These are phyloP conservation scores for Microtus richardsoni DNA, from an alignment of 2,113 vertebrate genomes.

Conservation along the genomic window DNA sequence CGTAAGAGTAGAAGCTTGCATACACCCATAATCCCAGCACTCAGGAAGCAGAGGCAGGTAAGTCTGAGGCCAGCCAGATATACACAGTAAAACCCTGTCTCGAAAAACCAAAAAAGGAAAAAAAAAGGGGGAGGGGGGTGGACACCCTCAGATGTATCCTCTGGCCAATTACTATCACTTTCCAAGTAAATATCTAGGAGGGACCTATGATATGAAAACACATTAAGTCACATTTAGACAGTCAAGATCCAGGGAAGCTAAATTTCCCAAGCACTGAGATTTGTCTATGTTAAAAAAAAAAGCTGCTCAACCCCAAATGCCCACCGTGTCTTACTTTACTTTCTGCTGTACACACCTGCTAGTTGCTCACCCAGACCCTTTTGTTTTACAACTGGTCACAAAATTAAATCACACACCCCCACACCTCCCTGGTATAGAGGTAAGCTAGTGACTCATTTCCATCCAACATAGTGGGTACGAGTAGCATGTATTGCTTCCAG, in stretches of 20 bases:
- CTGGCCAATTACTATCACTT: conserved; percentile 20
- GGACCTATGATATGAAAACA: neutral
- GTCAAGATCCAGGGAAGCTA: neutral
- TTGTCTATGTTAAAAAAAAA: neutral
- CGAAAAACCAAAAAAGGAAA: neutral
- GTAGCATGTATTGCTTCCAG: neutral
- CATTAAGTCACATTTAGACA: conserved; percentile 39
- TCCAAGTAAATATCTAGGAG: conserved; percentile 31
- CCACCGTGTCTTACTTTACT: neutral
- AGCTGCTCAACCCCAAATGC: neutral
- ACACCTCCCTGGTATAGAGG: neutral
- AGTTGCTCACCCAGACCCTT: neutral
- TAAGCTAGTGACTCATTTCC: conserved; percentile 6
- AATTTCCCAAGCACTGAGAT: neutral
- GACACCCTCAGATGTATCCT: neutral
- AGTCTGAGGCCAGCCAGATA: neutral
- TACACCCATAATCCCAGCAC: neutral
- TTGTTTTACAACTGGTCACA: conserved; percentile 26
- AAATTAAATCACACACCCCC: neutral
- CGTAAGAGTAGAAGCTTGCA: neutral
- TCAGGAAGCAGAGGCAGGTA: neutral
- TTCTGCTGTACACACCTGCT: conserved; percentile 16
- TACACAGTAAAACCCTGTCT: neutral
- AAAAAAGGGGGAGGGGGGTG: neutral
- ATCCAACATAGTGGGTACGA: neutral